Evolutionary conservation across 2,888 invertebrate species (phyloP).

Genomic region (Polymixis flavicincta): DNA sequence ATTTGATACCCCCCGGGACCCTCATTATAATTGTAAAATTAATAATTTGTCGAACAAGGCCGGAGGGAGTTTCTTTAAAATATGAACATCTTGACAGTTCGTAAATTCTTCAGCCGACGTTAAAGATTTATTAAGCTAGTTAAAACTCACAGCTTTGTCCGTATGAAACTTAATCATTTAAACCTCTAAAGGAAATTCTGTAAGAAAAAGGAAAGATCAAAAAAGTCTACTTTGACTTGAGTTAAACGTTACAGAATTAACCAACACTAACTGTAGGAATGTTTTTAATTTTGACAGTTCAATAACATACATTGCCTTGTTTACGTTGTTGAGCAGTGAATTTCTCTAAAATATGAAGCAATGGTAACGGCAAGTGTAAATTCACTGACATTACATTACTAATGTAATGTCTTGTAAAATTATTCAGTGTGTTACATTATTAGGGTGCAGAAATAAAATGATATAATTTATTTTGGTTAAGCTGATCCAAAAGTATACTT

Average conservation of each 20-base stretch:
- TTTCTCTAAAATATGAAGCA: too few species aligned
- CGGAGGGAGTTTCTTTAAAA: constrained; percentile 69
- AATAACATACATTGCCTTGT: too few species aligned
- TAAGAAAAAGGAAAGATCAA: not conserved
- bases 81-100: constrained; percentile 78
- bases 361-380: too few species aligned
- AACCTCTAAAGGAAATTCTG: constrained; percentile 12
- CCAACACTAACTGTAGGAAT: too few species aligned
- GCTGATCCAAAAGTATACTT: too few species aligned
- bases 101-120: constrained; percentile 78
- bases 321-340: too few species aligned
- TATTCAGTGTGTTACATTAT: too few species aligned
- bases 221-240: not conserved
- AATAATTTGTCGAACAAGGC: constrained; percentile 77
- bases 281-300: too few species aligned
- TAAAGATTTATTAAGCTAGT: constrained; percentile 62
- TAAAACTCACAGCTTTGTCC: constrained; percentile 51
- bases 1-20: constrained; percentile 31
- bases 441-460: too few species aligned
- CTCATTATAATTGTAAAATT: constrained; percentile 75
- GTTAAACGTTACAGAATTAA: not conserved
- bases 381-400: too few species aligned
- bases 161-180: constrained; percentile 40
- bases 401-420: too few species aligned
- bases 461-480: too few species aligned